Conservation (phyloP, 1,140 invertebrate genomes). For the Eubasilissa regina region DNA sequence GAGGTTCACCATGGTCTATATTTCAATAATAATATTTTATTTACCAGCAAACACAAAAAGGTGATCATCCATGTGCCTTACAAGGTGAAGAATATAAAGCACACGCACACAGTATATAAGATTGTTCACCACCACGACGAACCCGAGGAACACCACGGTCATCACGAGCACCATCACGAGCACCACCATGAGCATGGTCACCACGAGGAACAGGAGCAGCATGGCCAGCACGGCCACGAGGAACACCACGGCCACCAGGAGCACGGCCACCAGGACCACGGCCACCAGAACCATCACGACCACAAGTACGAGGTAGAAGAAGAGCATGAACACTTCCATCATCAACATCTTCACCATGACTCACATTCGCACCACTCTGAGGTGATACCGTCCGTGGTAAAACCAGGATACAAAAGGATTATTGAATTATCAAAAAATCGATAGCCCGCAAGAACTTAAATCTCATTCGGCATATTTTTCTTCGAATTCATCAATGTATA, state of each 20-base stretch:
- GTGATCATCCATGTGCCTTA: constrained; percentile 77
- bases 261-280: constrained; percentile 66
- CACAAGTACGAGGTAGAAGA: constrained; percentile 60
- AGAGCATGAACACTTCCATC: constrained; percentile 70
- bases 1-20: too few relatives aligned
- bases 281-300: background rate
- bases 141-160: constrained; percentile 57
- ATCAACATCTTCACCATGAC: constrained; percentile 49
- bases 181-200: background rate
- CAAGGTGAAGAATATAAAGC: constrained; percentile 76
- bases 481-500: too few relatives aligned
- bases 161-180: constrained; percentile 62
- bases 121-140: constrained; percentile 72
- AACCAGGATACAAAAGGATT: too few relatives aligned
- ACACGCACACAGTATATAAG: constrained; percentile 78
- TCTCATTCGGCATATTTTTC: too few relatives aligned
- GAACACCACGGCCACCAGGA: constrained; percentile 62
- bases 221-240: constrained; percentile 59
- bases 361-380: background rate
- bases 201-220: constrained; percentile 20
- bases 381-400: too few relatives aligned
- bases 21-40: background rate
- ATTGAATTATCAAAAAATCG: too few relatives aligned
- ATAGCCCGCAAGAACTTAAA: too few relatives aligned
- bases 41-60: constrained; percentile 71